phyloP scores from a whole-genome alignment of 1,140 invertebrate species.

The Thaumetopoea pityocampa region DNA sequence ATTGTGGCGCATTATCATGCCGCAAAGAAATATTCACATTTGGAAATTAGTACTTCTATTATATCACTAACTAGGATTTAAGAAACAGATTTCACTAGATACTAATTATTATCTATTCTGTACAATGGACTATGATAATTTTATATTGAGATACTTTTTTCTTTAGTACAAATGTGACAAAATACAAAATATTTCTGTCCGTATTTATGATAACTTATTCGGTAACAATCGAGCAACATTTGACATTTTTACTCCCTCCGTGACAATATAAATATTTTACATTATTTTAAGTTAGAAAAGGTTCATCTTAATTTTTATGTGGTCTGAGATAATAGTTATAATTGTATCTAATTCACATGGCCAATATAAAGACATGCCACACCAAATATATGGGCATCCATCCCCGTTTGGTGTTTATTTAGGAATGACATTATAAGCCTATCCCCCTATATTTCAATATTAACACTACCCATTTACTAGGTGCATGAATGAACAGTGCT shows the following conservation, averaged over 20 bases:
- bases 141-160: conserved; percentile 65
- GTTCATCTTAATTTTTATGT: conserved; percentile 39
- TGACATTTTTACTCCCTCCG: conserved; percentile 63
- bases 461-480: conserved; percentile 36
- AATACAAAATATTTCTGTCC: conserved; percentile 71
- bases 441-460: conserved; percentile 5
- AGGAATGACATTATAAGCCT: too few species aligned
- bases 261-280: conserved; percentile 49
- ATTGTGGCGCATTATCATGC: conserved; percentile 45
- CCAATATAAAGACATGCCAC: conserved; percentile 9
- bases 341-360: conserved; percentile 15
- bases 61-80: conserved; percentile 66
- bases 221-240: conserved; percentile 69
- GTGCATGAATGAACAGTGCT: conserved; percentile 65
- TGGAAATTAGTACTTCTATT: conserved; percentile 60
- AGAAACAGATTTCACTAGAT: conserved; percentile 54
- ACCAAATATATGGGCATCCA: conserved; percentile 5
- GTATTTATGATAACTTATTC: conserved; percentile 59
- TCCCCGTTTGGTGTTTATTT: too few species aligned
- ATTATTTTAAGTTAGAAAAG: conserved; percentile 36
- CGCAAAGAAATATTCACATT: conserved; percentile 52
- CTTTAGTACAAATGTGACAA: conserved; percentile 73
- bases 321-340: conserved; percentile 44
- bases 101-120: conserved; percentile 67
- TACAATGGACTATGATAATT: conserved; percentile 74